Conservation (phyloP, 2,888 invertebrate genomes). For the Macropis europaea region DNA sequence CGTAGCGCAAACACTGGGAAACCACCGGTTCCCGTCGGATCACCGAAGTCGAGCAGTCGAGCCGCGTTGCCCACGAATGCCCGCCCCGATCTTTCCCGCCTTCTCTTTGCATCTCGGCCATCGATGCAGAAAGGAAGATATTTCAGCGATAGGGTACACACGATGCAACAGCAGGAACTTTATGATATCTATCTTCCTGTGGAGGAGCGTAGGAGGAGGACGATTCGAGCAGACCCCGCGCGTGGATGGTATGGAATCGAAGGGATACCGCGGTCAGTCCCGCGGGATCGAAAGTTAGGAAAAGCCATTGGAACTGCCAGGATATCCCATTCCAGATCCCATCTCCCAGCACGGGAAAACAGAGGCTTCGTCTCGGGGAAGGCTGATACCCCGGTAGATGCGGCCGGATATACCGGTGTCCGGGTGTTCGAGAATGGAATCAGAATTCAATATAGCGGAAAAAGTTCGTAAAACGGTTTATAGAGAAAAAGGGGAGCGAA, state of each 20-base stretch:
- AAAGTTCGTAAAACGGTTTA: slow-evolving; percentile 55
- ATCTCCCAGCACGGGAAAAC: slow-evolving; percentile 42
- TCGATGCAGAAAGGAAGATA: too few species aligned
- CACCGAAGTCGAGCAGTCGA: too few species aligned
- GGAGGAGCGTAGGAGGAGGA: slow-evolving; percentile 15
- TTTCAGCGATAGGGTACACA: too few species aligned
- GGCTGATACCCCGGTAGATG: slow-evolving; percentile 66
- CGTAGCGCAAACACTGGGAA: not conserved
- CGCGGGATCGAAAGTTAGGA: slow-evolving; percentile 69
- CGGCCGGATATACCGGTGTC: slow-evolving; percentile 36
- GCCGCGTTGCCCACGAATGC: too few species aligned
- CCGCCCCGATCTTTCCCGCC: too few species aligned
- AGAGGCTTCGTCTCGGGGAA: slow-evolving; percentile 45
- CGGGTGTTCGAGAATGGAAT: slow-evolving; percentile 57
- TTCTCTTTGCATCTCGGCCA: too few species aligned
- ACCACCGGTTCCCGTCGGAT: too few species aligned
- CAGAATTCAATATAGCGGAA: slow-evolving; percentile 70
- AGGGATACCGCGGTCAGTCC: slow-evolving; percentile 55
- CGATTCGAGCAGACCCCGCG: not conserved
- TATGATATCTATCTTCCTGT: too few species aligned
- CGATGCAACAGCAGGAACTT: too few species aligned
- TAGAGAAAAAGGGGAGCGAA: not conserved
- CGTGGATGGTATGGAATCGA: slow-evolving; percentile 31
- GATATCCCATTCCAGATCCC: slow-evolving; percentile 55
- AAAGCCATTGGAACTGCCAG: slow-evolving; percentile 65